These are phyloP conservation scores for Entomyzon cyanotis DNA, from an alignment of 2,113 vertebrate species.

Conservation along the genomic window DNA sequence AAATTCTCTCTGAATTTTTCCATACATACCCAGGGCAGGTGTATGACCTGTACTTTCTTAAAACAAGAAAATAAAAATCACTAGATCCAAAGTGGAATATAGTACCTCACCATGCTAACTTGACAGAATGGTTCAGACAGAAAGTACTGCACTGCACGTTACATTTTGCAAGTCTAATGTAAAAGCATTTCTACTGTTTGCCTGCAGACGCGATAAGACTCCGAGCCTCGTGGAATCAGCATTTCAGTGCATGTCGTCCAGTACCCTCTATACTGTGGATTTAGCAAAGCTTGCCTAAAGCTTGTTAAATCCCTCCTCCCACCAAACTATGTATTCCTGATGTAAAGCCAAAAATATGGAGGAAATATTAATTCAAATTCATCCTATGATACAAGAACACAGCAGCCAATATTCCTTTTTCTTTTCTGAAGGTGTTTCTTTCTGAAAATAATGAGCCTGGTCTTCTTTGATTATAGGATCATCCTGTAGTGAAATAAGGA, in stretches of 20 bases:
- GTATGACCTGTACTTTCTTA: neutral
- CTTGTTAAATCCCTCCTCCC: conserved; percentile 16
- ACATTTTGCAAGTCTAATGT: conserved; percentile 60
- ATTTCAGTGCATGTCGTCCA: conserved; percentile 28
- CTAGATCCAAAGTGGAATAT: neutral
- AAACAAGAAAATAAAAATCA: neutral
- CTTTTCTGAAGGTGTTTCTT: neutral
- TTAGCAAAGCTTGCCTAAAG: conserved; percentile 56
- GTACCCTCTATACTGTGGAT: conserved; percentile 1
- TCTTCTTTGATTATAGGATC: neutral
- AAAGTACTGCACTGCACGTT: neutral
- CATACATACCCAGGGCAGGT: neutral
- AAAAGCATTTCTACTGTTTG: conserved; percentile 17
- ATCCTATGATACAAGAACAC: neutral
- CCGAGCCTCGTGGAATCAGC: neutral
- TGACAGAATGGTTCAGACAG: neutral
- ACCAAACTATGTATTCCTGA: conserved; percentile 34
- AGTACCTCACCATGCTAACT: neutral
- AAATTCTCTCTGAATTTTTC: neutral
- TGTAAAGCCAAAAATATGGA: conserved; percentile 27
- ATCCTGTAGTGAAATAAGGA: conserved; percentile 2
- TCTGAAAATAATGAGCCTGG: neutral
- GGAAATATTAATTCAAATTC: conserved; percentile 24
- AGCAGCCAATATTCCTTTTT: neutral
- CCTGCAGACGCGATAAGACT: conserved; percentile 37